phyloP scores from a whole-genome alignment of 2,113 vertebrate species.

The Hippocampus barbouri region DNA sequence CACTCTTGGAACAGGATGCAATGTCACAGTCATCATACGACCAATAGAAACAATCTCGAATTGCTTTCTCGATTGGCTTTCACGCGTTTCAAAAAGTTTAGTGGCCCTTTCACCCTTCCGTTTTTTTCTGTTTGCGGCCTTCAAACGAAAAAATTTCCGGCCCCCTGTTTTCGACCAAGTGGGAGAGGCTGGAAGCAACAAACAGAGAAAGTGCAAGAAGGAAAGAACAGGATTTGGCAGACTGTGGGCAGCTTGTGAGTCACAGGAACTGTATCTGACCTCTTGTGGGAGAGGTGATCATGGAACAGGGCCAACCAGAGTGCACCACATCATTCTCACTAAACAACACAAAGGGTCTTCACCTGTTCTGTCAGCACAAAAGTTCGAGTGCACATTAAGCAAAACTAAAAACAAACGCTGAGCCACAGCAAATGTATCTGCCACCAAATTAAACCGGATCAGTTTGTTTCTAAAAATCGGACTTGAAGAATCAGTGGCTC shows the following conservation, averaged over 20 bases:
- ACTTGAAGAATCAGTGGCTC: slow-evolving; percentile 7
- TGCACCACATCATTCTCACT: not conserved
- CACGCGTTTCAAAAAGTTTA: no score
- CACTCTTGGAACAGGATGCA: not conserved
- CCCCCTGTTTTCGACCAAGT: not conserved
- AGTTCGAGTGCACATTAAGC: not conserved
- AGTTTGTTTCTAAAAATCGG: slow-evolving; percentile 23
- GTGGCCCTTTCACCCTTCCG: no score
- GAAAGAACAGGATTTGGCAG: slow-evolving; percentile 3
- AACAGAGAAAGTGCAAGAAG: not conserved
- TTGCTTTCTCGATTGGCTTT: no score
- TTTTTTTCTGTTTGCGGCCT: no score
- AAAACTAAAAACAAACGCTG: not conserved
- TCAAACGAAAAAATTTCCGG: no score
- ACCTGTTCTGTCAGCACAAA: slow-evolving; percentile 19
- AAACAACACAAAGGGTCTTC: not conserved
- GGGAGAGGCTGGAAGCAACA: not conserved
- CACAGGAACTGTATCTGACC: slow-evolving; percentile 46
- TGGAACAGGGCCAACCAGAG: not conserved
- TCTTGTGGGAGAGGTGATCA: slow-evolving; percentile 42
- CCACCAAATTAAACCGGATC: not conserved
- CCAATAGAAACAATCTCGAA: no score
- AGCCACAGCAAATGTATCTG: not conserved
- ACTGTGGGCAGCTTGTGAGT: slow-evolving; percentile 23
- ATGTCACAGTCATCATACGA: not conserved